Evolutionary conservation across 23 tunicate genomes (phyloP).

Genomic region (Trididemnum clinides): DNA sequence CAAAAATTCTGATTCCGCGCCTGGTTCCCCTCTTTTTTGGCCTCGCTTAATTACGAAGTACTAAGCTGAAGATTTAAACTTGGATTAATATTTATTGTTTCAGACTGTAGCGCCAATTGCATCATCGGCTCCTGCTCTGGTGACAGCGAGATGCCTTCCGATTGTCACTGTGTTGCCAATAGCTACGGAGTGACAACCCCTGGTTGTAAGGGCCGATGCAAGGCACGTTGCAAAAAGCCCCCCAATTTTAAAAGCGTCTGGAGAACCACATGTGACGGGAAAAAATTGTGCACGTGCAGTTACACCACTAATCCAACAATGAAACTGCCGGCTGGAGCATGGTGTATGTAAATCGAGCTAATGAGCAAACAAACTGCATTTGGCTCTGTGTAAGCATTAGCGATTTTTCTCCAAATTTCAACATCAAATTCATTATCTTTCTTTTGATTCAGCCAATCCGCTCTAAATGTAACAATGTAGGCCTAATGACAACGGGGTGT

Average conservation of each 20-base stretch:
- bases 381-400: too few species aligned
- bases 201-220: background rate
- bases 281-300: background rate
- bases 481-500: too few species aligned
- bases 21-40: too few species aligned
- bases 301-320: background rate
- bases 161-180: background rate
- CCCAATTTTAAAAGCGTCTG: background rate
- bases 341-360: background rate
- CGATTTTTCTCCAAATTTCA: too few species aligned
- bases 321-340: background rate
- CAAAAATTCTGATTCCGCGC: too few species aligned
- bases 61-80: too few species aligned
- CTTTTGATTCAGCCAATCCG: too few species aligned
- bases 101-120: constrained; percentile 8
- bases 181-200: background rate
- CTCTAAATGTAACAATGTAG: too few species aligned
- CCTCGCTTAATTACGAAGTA: too few species aligned
- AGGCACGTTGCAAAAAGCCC: background rate
- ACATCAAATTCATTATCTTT: too few species aligned
- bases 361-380: too few species aligned
- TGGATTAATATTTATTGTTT: background rate
- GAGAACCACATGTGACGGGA: background rate
- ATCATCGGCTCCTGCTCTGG: background rate
- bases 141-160: background rate